phyloP scores from a whole-genome alignment of 2,797 vertebrate genomes.

The Paramormyrops hopkinsi region DNA sequence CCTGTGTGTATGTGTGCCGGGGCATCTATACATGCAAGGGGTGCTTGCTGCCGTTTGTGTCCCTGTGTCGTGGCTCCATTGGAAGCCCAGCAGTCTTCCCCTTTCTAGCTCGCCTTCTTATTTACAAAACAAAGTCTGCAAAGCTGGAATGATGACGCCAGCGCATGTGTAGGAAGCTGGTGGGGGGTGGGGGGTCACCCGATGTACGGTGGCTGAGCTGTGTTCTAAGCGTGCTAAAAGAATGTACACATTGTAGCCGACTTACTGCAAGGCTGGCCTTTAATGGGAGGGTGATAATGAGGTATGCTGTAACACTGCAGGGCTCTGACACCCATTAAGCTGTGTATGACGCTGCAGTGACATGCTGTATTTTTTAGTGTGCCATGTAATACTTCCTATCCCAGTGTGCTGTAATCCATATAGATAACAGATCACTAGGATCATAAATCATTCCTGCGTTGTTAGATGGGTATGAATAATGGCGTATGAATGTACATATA shows the following conservation, averaged over 20 bases:
- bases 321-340: background rate
- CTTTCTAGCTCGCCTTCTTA: background rate
- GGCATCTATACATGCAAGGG: background rate
- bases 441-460: background rate
- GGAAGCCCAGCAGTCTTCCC: background rate
- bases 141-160: background rate
- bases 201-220: background rate
- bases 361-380: background rate
- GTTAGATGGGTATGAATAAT: background rate
- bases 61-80: background rate
- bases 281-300: background rate
- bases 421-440: background rate
- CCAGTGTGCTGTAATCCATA: background rate
- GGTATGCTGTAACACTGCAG: background rate
- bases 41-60: background rate
- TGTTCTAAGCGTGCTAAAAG: background rate
- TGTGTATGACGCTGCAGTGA: background rate
- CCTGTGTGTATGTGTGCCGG: background rate
- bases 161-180: background rate
- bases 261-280: background rate
- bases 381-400: background rate
- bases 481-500: background rate
- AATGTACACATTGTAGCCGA: background rate
- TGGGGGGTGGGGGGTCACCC: background rate
- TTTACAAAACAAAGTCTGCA: conserved; percentile 13